phyloP scores from a whole-genome alignment of 2,113 vertebrate species.

The Ascaphus truei region DNA sequence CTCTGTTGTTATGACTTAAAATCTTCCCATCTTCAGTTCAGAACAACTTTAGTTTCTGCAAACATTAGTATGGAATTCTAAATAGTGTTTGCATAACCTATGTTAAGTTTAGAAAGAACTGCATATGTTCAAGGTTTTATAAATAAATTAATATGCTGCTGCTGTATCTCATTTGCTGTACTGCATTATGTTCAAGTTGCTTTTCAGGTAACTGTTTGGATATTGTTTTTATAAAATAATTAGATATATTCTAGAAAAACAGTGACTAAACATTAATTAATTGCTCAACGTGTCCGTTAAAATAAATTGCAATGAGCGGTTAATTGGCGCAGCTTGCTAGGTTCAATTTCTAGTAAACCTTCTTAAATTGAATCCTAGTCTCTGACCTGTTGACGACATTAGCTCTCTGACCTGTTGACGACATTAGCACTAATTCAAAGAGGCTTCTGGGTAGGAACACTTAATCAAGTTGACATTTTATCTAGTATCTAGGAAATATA shows the following conservation, averaged over 20 bases:
- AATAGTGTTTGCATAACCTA: too few relatives aligned
- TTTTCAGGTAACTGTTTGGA: neutral
- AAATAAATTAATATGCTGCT: neutral
- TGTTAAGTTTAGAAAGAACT: too few relatives aligned
- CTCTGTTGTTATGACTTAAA: too few relatives aligned
- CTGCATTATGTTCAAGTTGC: neutral
- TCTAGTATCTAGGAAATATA: slow-evolving; percentile 18
- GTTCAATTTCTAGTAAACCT: slow-evolving; percentile 9
- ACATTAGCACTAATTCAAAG: slow-evolving; percentile 28
- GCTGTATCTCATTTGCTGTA: neutral
- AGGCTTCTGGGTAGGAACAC: slow-evolving; percentile 22
- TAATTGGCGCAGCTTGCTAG: slow-evolving; percentile 23
- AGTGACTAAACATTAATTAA: slow-evolving; percentile 29
- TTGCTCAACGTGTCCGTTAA: slow-evolving; percentile 4
- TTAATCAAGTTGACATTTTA: slow-evolving; percentile 29
- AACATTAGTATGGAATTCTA: too few relatives aligned
- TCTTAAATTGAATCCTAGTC: slow-evolving; percentile 20
- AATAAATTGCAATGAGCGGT: slow-evolving; percentile 1
- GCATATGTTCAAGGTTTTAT: neutral
- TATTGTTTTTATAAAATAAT: slow-evolving; percentile 15
- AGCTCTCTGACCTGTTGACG: slow-evolving; percentile 5
- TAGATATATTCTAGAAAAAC: slow-evolving; percentile 3
- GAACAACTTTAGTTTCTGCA: too few relatives aligned
- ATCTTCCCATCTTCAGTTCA: too few relatives aligned
- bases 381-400: slow-evolving; percentile 17